Percentiles rank a stretch among this genome's conserved stretches.
Evolutionary conservation across 2,797 vertebrate genomes (phyloP).

Genomic region (Otolemur crassicaudatus): DNA sequence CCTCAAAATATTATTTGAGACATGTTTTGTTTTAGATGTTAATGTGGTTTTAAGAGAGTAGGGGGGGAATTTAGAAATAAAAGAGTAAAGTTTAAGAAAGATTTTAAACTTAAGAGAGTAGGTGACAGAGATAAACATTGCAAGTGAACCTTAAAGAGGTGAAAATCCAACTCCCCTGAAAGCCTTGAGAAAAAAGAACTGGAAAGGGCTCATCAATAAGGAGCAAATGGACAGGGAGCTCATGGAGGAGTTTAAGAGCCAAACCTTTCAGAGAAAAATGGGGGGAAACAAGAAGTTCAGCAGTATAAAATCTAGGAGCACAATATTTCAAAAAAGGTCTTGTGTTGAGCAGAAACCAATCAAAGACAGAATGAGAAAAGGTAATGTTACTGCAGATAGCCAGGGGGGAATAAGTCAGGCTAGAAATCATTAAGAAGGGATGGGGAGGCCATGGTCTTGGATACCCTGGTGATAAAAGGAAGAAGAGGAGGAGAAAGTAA

Average conservation of each 20-base stretch:
- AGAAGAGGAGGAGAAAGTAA: neutral
- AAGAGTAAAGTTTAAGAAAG: neutral
- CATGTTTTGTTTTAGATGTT: neutral
- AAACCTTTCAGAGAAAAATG: neutral
- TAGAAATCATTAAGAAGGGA: neutral
- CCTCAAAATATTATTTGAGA: neutral
- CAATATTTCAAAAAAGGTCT: neutral
- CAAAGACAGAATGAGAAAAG: constrained; percentile 16
- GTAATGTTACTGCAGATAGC: neutral
- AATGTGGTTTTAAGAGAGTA: neutral
- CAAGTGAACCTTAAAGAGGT: neutral
- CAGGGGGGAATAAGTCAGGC: neutral
- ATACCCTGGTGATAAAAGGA: neutral
- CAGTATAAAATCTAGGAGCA: neutral
- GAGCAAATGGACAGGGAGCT: neutral
- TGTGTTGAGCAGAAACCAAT: neutral
- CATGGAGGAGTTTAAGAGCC: neutral
- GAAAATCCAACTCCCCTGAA: neutral
- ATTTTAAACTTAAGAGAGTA: constrained; percentile 3
- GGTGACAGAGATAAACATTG: neutral
- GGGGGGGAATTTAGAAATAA: neutral
- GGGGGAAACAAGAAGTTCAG: neutral
- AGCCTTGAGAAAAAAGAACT: neutral
- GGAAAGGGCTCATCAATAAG: neutral
- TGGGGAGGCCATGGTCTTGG: neutral